Base-by-base conservation (phyloP, 2,113 vertebrate genomes). In the Dunckerocampus dactyliophorus region DNA sequence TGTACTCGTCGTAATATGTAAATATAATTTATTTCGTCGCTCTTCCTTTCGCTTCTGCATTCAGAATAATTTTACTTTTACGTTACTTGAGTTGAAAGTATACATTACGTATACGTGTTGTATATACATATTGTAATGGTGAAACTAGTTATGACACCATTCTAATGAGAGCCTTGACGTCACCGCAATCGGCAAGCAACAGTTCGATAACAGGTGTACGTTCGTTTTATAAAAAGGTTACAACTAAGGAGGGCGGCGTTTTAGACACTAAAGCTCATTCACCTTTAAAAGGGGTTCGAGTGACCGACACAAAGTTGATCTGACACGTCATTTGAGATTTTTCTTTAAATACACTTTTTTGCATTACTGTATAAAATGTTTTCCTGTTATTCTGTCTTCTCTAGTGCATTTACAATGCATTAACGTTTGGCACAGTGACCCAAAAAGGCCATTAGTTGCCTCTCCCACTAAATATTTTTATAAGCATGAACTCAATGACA, bases 401-500 rank as follows among this genome's bases (percentile, higher is more conserved):
- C 24, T 49, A n/a, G n/a, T n/a, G n/a, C 16, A 8, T 19, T 48
- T 4, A 39, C n/a, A 17, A 63, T n/a, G 19, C 39, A 11, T 19
- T 61, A 24, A 61, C 46, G 5, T 63, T 58, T 49, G 0, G 14
- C 45, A 58, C 39, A 68, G 12, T 59, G 43, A 53, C 42, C 56
- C 0, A 2, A 22, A 2, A 49, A 54, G 58, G 4, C 37, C 31
- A n/a, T 53, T 43, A 53, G 51, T 49, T 21, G 8, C 47, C 54
- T 14, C 14, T 5, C 31, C 31, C 16, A 31, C 16, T 39, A 31
- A 43, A 13, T 2, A 7, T 46, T 58, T 76, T 57, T 39, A n/a
- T 49, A 70, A 58, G 17, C 37, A 53, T 37, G 21, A 64, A 70
- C 62, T 50, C 50, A 1, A 0, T n/a, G 63, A 70, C 57, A 51